phyloP scores from a whole-genome alignment of 2,888 invertebrate genomes.

The Smittia sp. region DNA sequence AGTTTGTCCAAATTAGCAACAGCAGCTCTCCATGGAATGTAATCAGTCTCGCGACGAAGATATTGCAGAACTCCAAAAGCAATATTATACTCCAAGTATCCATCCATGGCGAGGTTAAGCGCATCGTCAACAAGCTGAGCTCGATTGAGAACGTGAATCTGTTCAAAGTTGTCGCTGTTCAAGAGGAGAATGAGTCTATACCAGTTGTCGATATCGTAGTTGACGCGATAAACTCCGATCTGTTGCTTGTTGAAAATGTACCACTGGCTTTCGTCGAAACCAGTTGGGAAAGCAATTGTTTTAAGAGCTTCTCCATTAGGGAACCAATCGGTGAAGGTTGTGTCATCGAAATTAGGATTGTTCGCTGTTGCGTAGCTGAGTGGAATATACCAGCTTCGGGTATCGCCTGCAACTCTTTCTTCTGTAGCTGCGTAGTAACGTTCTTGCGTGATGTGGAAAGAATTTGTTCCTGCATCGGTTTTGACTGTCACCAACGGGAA shows the following conservation, averaged over 20 bases:
- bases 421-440: background rate
- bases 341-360: slow-evolving; percentile 8
- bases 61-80: slow-evolving; percentile 49
- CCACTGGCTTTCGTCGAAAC: slow-evolving; percentile 27
- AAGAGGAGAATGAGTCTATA: background rate
- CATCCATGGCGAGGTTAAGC: slow-evolving; percentile 60
- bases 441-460: slow-evolving; percentile 14
- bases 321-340: background rate
- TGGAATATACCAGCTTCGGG: slow-evolving; percentile 9
- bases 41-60: slow-evolving; percentile 60
- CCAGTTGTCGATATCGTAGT: slow-evolving; percentile 39
- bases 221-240: slow-evolving; percentile 37
- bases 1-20: background rate
- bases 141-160: slow-evolving; percentile 56
- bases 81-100: slow-evolving; percentile 53
- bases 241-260: slow-evolving; percentile 40
- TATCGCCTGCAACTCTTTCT: background rate
- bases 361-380: background rate
- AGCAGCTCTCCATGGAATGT: slow-evolving; percentile 55
- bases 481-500: slow-evolving; percentile 67
- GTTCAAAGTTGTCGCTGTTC: slow-evolving; percentile 14
- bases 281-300: background rate
- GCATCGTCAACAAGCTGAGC: slow-evolving; percentile 71
- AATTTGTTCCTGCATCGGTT: slow-evolving; percentile 52
- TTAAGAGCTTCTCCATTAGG: background rate